Evolutionary conservation across 1,140 invertebrate species (phyloP).

Genomic region (Frieseomelitta varia): DNA sequence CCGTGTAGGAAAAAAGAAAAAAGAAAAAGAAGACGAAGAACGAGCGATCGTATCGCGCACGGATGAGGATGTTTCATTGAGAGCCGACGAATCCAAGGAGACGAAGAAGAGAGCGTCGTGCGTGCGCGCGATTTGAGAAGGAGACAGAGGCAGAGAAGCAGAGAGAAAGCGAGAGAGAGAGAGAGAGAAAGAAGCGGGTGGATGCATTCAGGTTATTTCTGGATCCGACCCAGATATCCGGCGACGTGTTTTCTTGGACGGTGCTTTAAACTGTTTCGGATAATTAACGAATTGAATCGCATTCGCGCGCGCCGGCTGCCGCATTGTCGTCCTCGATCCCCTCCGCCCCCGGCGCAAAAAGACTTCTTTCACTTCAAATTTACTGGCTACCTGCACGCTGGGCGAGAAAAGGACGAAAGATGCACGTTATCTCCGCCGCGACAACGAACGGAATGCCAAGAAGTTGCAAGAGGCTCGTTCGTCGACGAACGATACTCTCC

Average conservation of each 20-base stretch:
- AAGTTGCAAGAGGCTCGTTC: background rate
- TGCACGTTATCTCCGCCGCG: background rate
- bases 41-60: background rate
- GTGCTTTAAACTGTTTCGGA: constrained; percentile 78
- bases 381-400: constrained; percentile 25
- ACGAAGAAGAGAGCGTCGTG: constrained; percentile 35
- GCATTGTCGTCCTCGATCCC: constrained; percentile 66
- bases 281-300: constrained; percentile 77
- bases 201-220: constrained; percentile 79
- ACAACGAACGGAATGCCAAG: background rate
- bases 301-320: constrained; percentile 66
- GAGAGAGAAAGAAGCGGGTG: constrained; percentile 64
- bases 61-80: constrained; percentile 68
- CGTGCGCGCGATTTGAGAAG: background rate
- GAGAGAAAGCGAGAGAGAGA: background rate
- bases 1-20: constrained; percentile 10
- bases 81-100: constrained; percentile 47
- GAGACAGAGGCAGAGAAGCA: no score
- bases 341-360: constrained; percentile 26
- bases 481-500: background rate
- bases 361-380: constrained; percentile 69
- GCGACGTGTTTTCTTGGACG: constrained; percentile 70
- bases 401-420: background rate
- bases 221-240: constrained; percentile 78
- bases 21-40: no score